phyloP scores from a whole-genome alignment of 2,888 invertebrate genomes.

The Tromatobia lineatoria region DNA sequence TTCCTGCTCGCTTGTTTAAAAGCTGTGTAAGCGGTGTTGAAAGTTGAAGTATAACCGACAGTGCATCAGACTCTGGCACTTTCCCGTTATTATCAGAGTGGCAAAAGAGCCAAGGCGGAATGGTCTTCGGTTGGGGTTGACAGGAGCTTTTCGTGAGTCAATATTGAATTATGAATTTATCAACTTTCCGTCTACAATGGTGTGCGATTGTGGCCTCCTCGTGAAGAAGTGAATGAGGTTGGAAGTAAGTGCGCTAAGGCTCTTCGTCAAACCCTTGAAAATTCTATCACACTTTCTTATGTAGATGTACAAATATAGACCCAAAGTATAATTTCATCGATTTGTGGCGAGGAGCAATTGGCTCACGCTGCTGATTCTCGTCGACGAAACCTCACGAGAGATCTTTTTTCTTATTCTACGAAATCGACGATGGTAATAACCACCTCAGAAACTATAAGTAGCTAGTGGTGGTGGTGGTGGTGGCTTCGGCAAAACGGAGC shows the following conservation, averaged over 20 bases:
- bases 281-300: slow-evolving; percentile 16
- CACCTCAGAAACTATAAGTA: neutral
- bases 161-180: slow-evolving; percentile 84
- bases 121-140: slow-evolving; percentile 79
- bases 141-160: slow-evolving; percentile 78
- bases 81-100: slow-evolving; percentile 3
- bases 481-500: slow-evolving; percentile 17
- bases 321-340: slow-evolving; percentile 33
- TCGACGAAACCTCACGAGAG: slow-evolving; percentile 19
- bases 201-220: slow-evolving; percentile 66
- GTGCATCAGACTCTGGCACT: neutral
- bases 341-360: neutral
- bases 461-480: neutral
- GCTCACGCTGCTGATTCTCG: slow-evolving; percentile 7
- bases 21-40: slow-evolving; percentile 59
- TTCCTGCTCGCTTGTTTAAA: slow-evolving; percentile 65
- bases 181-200: slow-evolving; percentile 74
- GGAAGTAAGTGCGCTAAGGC: slow-evolving; percentile 24
- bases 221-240: slow-evolving; percentile 22
- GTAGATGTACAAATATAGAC: slow-evolving; percentile 20
- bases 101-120: slow-evolving; percentile 66
- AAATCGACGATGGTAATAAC: slow-evolving; percentile 43
- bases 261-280: slow-evolving; percentile 25
- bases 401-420: neutral
- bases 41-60: slow-evolving; percentile 44